phyloP scores from a whole-genome alignment of 2,888 invertebrate genomes.

The Theodoxus fluviatilis region DNA sequence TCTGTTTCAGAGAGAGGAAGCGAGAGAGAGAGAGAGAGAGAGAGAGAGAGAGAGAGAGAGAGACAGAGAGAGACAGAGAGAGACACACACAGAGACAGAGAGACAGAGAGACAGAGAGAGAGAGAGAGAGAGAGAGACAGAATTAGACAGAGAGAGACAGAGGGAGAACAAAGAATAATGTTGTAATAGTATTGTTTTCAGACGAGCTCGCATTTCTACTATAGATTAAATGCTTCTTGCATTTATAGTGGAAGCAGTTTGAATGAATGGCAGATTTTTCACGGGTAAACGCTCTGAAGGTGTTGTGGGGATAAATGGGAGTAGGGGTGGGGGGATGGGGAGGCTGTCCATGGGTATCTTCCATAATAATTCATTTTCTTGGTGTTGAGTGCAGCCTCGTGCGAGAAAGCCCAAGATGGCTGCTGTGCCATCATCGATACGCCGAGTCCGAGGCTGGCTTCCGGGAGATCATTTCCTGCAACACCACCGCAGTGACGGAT shows the following conservation, averaged over 20 bases:
- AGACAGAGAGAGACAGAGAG: no score
- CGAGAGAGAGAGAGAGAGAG: background rate
- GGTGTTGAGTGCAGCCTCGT: conserved; percentile 44
- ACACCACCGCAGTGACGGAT: conserved; percentile 45
- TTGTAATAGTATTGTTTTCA: no score
- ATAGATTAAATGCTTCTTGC: no score
- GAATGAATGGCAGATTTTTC: no score
- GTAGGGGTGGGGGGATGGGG: background rate
- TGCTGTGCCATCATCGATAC: conserved; percentile 48
- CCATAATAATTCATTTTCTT: background rate
- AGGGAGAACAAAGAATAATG: background rate
- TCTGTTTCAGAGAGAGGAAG: conserved; percentile 9
- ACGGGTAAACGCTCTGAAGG: no score
- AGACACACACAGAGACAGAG: background rate
- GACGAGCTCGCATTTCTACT: background rate
- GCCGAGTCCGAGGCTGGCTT: conserved; percentile 45
- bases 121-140: background rate
- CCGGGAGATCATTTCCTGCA: conserved; percentile 50
- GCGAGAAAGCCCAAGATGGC: conserved; percentile 53
- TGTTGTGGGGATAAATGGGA: no score
- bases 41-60: no score
- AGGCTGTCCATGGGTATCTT: background rate
- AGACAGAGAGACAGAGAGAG: background rate
- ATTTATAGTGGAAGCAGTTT: no score
- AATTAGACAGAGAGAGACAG: background rate